A percentile compares a stretch with the other conserved stretches of the same genome.
These are phyloP conservation scores for Hippolais icterina DNA, from an alignment of 2,113 vertebrate species.

Conservation along the genomic window DNA sequence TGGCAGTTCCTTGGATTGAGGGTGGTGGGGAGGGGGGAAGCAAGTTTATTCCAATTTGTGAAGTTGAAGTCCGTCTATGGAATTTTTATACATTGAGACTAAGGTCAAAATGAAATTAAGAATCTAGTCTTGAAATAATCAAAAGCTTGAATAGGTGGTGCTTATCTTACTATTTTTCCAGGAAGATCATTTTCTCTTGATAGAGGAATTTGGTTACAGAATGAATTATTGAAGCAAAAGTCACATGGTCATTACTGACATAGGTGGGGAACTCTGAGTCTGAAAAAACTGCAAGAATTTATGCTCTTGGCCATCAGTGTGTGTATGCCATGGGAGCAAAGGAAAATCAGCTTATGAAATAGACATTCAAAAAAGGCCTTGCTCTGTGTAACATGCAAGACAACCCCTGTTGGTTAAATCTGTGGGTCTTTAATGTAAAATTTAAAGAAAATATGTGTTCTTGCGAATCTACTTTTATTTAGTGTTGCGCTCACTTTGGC, in stretches of 20 bases:
- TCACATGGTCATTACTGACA: neutral
- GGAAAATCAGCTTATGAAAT: neutral
- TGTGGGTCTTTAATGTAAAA: neutral
- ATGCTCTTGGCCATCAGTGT: neutral
- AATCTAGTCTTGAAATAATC: neutral
- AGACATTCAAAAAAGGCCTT: neutral
- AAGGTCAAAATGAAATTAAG: neutral
- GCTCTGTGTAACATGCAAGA: neutral
- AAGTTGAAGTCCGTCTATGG: neutral
- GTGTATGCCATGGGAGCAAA: neutral
- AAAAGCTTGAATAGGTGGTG: neutral
- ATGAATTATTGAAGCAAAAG: neutral
- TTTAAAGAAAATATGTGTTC: neutral
- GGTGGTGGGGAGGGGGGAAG: accelerated
- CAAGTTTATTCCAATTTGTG: neutral
- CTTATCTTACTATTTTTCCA: neutral
- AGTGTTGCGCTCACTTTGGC: neutral
- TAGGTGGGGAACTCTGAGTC: neutral
- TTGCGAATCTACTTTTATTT: neutral
- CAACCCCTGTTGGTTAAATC: neutral
- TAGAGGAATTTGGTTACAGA: neutral
- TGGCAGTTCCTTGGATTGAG: neutral
- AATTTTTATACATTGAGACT: neutral
- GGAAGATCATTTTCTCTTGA: neutral
- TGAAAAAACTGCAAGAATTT: neutral